A percentile compares a stretch with the other conserved stretches of the same genome.
Evolutionary conservation across 2,113 vertebrate genomes (phyloP).

Genomic region (Ploceus nigricollis): DNA sequence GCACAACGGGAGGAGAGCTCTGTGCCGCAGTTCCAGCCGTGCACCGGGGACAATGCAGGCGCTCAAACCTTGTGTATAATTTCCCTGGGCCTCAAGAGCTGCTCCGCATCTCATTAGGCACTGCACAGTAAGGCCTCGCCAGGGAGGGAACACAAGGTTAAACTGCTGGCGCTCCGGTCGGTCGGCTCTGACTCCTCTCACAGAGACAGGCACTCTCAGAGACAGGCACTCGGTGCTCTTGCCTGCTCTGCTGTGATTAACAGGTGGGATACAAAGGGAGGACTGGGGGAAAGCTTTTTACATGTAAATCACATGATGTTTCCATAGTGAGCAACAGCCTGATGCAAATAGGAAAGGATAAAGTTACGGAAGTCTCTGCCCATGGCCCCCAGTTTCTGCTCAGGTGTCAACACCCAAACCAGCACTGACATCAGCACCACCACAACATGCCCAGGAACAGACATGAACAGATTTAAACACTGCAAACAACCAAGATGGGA

Average conservation of each 20-base stretch:
- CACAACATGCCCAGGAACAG: fast-evolving
- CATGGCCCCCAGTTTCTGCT: neutral
- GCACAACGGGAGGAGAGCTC: neutral
- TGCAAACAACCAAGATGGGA: neutral
- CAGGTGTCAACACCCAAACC: neutral
- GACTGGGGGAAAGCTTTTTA: neutral
- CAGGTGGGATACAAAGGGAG: conserved; percentile 33
- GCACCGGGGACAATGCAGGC: neutral
- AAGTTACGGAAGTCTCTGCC: neutral
- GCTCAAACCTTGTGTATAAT: neutral
- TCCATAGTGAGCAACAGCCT: neutral
- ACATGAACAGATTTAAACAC: neutral
- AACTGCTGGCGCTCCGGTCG: neutral
- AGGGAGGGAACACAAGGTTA: conserved; percentile 43
- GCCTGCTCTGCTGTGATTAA: conserved; percentile 31
- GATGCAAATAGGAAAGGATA: neutral
- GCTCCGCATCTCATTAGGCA: neutral
- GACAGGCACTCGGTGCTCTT: neutral
- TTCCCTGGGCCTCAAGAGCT: conserved; percentile 11
- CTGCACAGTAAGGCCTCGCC: neutral
- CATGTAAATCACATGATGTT: conserved; percentile 39
- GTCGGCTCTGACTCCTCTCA: conserved; percentile 10
- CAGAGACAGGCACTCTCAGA: neutral
- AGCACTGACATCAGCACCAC: neutral
- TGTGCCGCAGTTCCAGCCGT: neutral